These are phyloP conservation scores for Apamea anceps DNA, from an alignment of 2,888 invertebrate species.

Conservation along the genomic window DNA sequence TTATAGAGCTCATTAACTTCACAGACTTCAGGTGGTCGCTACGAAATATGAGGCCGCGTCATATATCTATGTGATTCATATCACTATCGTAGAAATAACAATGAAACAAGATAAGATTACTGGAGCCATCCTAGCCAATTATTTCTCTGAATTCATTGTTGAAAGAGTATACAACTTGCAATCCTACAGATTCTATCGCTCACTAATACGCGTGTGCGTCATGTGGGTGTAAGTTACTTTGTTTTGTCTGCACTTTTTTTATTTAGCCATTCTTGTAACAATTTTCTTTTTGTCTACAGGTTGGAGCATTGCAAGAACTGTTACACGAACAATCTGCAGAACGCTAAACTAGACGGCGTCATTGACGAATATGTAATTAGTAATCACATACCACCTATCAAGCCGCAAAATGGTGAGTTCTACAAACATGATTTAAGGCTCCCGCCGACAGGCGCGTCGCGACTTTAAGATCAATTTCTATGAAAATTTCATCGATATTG, in stretches of 20 bases:
- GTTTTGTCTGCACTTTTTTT: slow-evolving; percentile 8
- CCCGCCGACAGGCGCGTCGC: neutral
- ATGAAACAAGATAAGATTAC: slow-evolving; percentile 50
- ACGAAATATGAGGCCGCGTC: slow-evolving; percentile 36
- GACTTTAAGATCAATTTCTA: neutral
- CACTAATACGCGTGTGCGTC: slow-evolving; percentile 5
- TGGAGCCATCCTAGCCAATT: slow-evolving; percentile 40
- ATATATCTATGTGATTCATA: slow-evolving; percentile 43
- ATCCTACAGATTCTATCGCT: slow-evolving; percentile 38
- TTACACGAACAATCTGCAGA: slow-evolving; percentile 94
- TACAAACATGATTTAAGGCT: slow-evolving; percentile 16
- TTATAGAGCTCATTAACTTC: slow-evolving; percentile 55
- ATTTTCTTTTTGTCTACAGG: slow-evolving; percentile 78
- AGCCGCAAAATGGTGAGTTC: slow-evolving; percentile 87
- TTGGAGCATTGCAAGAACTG: slow-evolving; percentile 93
- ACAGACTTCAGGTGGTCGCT: slow-evolving; percentile 45
- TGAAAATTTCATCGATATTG: neutral
- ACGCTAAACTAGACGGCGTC: slow-evolving; percentile 85
- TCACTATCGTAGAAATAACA: slow-evolving; percentile 53
- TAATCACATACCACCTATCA: slow-evolving; percentile 86
- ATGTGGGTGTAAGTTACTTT: slow-evolving; percentile 53
- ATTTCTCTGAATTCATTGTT: slow-evolving; percentile 37
- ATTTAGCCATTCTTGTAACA: slow-evolving; percentile 5
- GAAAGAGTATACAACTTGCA: slow-evolving; percentile 29
- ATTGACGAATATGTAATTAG: slow-evolving; percentile 89